Evolutionary conservation across 35 echinoderm and acorn worm species (phyloP).

Genomic region (Anneissia japonica): DNA sequence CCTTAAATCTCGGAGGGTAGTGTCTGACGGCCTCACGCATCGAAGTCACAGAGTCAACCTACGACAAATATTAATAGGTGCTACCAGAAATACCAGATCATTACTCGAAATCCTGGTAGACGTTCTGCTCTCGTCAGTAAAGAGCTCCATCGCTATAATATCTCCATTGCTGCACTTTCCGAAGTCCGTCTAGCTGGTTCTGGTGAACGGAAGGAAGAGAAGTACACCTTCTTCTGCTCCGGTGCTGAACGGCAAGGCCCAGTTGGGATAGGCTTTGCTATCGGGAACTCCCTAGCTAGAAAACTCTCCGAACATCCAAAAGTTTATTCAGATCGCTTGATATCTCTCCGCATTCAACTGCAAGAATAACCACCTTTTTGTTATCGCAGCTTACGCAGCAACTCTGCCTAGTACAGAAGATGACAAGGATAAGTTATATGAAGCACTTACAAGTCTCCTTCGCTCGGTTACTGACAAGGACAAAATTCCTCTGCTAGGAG

Average conservation of each 20-base stretch:
- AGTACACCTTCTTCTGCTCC: constrained; percentile 7
- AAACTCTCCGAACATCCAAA: no score
- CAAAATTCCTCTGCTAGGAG: not conserved
- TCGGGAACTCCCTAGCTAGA: no score
- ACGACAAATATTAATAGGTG: not conserved
- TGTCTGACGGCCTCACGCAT: constrained; percentile 4
- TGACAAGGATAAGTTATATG: no score
- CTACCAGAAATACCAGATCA: not conserved
- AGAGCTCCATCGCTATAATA: not conserved
- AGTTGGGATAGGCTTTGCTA: no score
- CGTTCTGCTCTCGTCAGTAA: constrained; percentile 13
- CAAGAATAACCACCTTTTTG: no score
- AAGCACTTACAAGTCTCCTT: no score
- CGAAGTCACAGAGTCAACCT: constrained; percentile 11
- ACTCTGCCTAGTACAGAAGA: no score
- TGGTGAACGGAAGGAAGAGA: constrained; percentile 17
- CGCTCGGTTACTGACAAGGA: no score
- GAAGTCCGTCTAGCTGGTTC: constrained; percentile 22
- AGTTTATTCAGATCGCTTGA: no score
- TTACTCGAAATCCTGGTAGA: not conserved
- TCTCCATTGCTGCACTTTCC: constrained; percentile 18
- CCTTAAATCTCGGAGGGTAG: constrained; percentile 11
- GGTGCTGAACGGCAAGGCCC: not conserved
- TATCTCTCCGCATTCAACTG: no score
- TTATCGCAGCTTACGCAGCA: no score